These are phyloP conservation scores for Macropis europaea DNA, from an alignment of 2,888 invertebrate species.

Conservation along the genomic window DNA sequence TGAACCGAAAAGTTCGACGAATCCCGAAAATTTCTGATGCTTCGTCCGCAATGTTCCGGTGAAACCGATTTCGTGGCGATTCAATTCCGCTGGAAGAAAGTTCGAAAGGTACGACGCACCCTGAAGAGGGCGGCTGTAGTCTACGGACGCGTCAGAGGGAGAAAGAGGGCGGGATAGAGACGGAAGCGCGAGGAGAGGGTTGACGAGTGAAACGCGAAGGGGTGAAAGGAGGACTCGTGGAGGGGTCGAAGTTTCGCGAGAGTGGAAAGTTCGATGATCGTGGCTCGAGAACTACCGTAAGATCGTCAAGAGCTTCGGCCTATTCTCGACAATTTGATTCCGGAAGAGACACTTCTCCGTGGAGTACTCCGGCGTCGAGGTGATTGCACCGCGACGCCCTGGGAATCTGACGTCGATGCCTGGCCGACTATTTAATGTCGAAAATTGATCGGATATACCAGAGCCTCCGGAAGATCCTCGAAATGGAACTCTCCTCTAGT, in stretches of 20 bases:
- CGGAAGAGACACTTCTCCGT: constrained; percentile 43
- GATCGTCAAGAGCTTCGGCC: constrained; percentile 55
- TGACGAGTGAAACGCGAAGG: constrained; percentile 19
- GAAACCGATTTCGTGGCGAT: constrained; percentile 60
- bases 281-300: constrained; percentile 53
- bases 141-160: constrained; percentile 18
- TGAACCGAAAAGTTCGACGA: constrained; percentile 31
- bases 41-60: constrained; percentile 6
- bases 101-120: constrained; percentile 38
- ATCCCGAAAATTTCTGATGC: constrained; percentile 43
- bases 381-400: constrained; percentile 39
- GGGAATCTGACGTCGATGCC: constrained; percentile 30
- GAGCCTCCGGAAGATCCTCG: neutral
- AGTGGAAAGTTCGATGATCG: constrained; percentile 65
- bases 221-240: constrained; percentile 14
- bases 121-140: constrained; percentile 1
- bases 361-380: constrained; percentile 34
- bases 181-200: constrained; percentile 6
- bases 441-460: constrained; percentile 46
- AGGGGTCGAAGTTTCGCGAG: constrained; percentile 51
- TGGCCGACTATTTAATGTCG: constrained; percentile 39
- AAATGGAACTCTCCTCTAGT: neutral
- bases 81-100: constrained; percentile 60
- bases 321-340: constrained; percentile 63
- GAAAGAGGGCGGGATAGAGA: neutral